These are phyloP conservation scores for Phrynosoma platyrhinos DNA, from an alignment of 2,113 vertebrate genomes.

Conservation along the genomic window DNA sequence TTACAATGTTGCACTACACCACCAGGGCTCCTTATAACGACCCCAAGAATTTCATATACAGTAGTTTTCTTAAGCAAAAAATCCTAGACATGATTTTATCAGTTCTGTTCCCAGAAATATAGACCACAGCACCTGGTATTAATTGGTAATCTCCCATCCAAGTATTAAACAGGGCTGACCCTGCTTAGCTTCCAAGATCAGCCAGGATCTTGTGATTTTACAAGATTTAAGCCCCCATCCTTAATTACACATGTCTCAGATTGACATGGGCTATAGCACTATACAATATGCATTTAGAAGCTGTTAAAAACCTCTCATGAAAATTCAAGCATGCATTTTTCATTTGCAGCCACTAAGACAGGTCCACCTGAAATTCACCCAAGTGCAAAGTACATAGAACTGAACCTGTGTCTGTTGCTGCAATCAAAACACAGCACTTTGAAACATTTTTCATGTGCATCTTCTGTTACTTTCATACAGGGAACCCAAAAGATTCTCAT, in stretches of 20 bases:
- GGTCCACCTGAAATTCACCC: background rate
- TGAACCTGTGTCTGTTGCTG: background rate
- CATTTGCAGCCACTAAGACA: background rate
- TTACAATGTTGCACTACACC: too few species aligned
- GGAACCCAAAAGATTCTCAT: background rate
- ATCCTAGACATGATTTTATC: too few species aligned
- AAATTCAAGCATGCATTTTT: background rate
- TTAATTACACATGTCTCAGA: background rate
- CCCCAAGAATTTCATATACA: too few species aligned
- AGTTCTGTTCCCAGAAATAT: too few species aligned
- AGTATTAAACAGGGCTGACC: too few species aligned
- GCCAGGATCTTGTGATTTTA: too few species aligned
- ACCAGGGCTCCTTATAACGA: too few species aligned
- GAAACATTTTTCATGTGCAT: background rate
- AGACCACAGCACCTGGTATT: too few species aligned
- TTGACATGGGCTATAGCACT: background rate
- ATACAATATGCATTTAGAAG: background rate
- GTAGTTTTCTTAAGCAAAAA: too few species aligned
- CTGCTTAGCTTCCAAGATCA: too few species aligned
- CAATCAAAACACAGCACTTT: background rate
- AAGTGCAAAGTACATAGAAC: background rate
- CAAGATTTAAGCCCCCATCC: background rate
- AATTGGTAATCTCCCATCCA: too few species aligned
- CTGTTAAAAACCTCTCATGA: background rate
- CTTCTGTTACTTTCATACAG: background rate